Base-by-base conservation (phyloP, 2,113 vertebrate genomes). In the Cygnus buccinator region DNA sequence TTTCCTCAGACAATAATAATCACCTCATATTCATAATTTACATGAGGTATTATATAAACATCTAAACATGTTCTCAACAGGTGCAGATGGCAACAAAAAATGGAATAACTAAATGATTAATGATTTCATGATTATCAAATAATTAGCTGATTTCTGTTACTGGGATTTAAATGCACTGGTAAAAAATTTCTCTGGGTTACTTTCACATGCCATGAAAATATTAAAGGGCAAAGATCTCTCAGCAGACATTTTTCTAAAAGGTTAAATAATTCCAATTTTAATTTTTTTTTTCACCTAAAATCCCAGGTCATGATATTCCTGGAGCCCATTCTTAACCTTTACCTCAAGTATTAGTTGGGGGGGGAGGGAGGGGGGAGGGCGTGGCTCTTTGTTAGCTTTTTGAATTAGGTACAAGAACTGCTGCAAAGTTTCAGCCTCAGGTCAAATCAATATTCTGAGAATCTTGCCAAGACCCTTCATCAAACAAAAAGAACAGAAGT, bases 341-440 rank as follows among this genome's bases (percentile, higher is more conserved):
- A 23, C 18, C 18, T 6, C 29, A 84, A 54, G 31, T n/a, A 52
- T 35, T 55, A 67, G 3, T 48, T 87, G 63, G 19, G 15, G 12
- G 28, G 26, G 3, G 2, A 19, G 18, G n/a, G 65, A 4, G 10
- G 4, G 78, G 12, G 13, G 2, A 7, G 28, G 9, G 39, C 10
- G 4, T 39, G 39, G 39, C 39, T 39, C 39, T 39, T 3, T 48
- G 13, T 52, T 7, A 28, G 77, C 55, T 7, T 58, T 94, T 48
- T 80, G 22, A 85, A 65, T 57, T 70, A 37, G 44, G 28, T 31
- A 68, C 20, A 59, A 54, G 48, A 74, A 35, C 37, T 33, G 18
- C 20, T 57, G 20, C 5, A 63, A 63, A n/a, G 25, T 44, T 86
- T 70, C 48, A 75, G 26, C 15, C 50, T 75, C 58, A 63, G 5